Evolutionary conservation across 2,113 vertebrate genomes (phyloP).

Genomic region (Chinchilla lanigera): DNA sequence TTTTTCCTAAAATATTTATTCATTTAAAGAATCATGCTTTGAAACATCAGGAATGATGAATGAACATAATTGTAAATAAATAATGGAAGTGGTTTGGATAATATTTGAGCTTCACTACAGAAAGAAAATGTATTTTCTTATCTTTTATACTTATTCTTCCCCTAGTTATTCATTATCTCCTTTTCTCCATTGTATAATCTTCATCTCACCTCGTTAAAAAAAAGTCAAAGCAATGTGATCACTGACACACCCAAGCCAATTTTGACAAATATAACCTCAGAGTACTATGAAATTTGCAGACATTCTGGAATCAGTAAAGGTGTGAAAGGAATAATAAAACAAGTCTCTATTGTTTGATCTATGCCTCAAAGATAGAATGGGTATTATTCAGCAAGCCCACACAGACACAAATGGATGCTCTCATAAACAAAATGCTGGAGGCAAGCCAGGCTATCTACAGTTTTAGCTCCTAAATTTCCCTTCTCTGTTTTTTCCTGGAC

Average conservation of each 20-base stretch:
- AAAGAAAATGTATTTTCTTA: not conserved
- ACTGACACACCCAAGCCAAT: not conserved
- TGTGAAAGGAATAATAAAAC: conserved; percentile 6
- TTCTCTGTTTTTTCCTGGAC: not conserved
- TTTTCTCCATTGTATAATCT: not conserved
- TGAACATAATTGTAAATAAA: not conserved
- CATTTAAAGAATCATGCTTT: not conserved
- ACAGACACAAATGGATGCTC: conserved; percentile 32
- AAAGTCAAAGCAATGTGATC: not conserved
- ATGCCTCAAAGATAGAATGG: conserved; percentile 47
- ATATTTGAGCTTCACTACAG: not conserved
- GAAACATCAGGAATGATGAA: not conserved
- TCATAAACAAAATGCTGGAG: conserved; percentile 57
- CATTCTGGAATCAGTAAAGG: not conserved
- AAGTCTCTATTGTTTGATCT: conserved; percentile 37
- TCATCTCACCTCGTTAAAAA: not conserved
- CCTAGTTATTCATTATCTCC: not conserved
- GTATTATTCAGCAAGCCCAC: conserved; percentile 35
- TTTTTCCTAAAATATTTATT: not conserved
- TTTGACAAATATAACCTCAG: not conserved
- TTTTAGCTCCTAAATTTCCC: conserved; percentile 18
- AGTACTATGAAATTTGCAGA: not conserved
- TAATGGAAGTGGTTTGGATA: not conserved
- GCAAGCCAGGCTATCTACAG: not conserved
- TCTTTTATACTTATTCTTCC: not conserved